Base-by-base conservation (phyloP, 2,888 invertebrate species). In the Ctena decussata region DNA sequence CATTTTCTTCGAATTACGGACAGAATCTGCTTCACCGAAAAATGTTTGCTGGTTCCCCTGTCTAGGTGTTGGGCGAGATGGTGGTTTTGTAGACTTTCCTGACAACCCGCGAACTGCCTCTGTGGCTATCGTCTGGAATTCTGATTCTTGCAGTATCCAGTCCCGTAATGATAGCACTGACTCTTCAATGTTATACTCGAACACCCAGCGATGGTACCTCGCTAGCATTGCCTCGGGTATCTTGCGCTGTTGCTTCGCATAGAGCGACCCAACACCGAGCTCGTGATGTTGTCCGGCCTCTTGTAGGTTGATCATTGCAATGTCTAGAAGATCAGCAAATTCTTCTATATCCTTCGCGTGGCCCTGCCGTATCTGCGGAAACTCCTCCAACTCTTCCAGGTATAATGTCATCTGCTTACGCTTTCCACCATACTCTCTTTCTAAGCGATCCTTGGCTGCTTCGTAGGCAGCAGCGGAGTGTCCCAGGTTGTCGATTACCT, bases 341-440 rank as follows among this genome's bases (percentile, higher is more conserved):
- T 69, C 77, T 60, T 81, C 75, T 32, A 85, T 57, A 21, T 49
- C 30, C 70, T 77, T 77, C 39, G 65, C 30, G 75, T 76, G 30
- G 18, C 69, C 76, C 24, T 71, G n/a, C 21, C 60, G 65, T 27
- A 84, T 76, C 0, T 46, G 71, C n/a, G 71, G 39, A 37, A 80
- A 80, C 8, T 27, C 69, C 6, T 84, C 84, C 21, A 84, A 27
- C n/a, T 84, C 76, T 65, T 84, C 84, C 15, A 84, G 27, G 41
- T 41, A 41, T 6, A 32, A 18, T 41, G 57, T 57, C 3, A 80
- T 46, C 72, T 80, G 60, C 35, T 73, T 35, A 18, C 77, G 39
- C 37, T 71, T 30, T 11, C 84, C 76, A 69, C 84, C 80, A 72
- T 57, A 84, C 70, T n/a, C n/a, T n/a, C n/a, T n/a, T n/a, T n/a